Conservation (phyloP, 2,797 vertebrate species). For the Etheostoma nigrum region DNA sequence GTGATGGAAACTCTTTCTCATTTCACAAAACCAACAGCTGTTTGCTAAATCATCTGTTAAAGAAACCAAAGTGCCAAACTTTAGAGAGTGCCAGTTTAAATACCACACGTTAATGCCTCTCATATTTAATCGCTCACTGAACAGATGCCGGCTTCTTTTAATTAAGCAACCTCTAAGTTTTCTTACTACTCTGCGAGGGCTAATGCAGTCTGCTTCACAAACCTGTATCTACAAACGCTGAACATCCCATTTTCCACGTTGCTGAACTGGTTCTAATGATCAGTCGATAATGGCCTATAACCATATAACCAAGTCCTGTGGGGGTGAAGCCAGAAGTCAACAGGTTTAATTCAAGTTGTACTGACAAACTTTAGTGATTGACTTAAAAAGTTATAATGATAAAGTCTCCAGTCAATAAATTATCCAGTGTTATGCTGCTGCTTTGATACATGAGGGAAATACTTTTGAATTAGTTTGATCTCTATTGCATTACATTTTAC, state of each 20-base stretch:
- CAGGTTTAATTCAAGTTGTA: conserved; percentile 48
- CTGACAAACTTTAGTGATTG: conserved; percentile 34
- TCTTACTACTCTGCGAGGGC: conserved; percentile 68
- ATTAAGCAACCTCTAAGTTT: conserved; percentile 79
- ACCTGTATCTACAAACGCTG: conserved; percentile 73
- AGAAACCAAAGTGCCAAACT: conserved; percentile 74
- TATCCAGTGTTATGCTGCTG: conserved; percentile 3
- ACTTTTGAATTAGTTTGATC: conserved; percentile 23
- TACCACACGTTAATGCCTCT: conserved; percentile 72
- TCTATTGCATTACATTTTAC: conserved; percentile 13
- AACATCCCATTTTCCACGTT: conserved; percentile 78
- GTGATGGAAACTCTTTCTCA: conserved; percentile 46
- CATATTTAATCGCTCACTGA: conserved; percentile 79
- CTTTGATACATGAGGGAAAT: conserved; percentile 11
- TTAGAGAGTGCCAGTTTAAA: conserved; percentile 63
- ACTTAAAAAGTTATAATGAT: conserved; percentile 13
- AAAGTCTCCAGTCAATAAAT: conserved; percentile 13
- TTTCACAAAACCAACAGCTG: conserved; percentile 78
- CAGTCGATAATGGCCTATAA: conserved; percentile 74
- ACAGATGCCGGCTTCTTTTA: conserved; percentile 83
- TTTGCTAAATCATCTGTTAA: conserved; percentile 85
- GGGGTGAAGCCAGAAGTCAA: conserved; percentile 45
- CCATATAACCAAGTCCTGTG: conserved; percentile 53
- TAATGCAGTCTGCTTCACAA: conserved; percentile 75
- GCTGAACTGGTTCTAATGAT: conserved; percentile 80